These are phyloP conservation scores for Smutsia temminckii DNA, from an alignment of 2,797 vertebrate genomes.

Conservation along the genomic window DNA sequence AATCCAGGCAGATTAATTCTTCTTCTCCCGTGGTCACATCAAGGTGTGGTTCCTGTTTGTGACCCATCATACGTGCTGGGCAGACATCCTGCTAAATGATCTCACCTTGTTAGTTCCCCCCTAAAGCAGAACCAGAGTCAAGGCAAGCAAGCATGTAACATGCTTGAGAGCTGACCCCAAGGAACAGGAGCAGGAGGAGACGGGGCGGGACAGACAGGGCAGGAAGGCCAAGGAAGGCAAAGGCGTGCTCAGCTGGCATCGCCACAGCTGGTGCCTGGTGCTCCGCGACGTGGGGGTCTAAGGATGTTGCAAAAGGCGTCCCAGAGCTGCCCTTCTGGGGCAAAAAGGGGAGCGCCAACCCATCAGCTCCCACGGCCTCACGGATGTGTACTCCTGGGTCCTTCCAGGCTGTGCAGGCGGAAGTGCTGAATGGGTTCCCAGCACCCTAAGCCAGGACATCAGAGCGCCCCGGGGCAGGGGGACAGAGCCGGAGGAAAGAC, in stretches of 20 bases:
- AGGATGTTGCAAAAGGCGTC: neutral
- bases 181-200: neutral
- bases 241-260: neutral
- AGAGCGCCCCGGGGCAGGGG: neutral
- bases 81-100: neutral
- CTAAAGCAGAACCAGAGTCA: neutral
- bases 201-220: neutral
- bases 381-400: neutral
- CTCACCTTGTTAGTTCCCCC: neutral
- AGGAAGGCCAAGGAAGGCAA: neutral
- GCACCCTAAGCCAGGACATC: neutral
- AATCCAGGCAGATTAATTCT: neutral
- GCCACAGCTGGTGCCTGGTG: neutral
- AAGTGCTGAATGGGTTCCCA: neutral
- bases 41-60: neutral
- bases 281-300: neutral
- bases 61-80: neutral
- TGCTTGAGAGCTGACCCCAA: neutral
- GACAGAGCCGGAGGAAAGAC: neutral
- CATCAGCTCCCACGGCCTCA: neutral
- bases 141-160: neutral
- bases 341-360: neutral
- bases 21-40: neutral
- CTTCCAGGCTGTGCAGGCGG: rapidly evolving
- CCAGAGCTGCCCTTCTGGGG: neutral